phyloP scores from a whole-genome alignment of 2,797 vertebrate species.

The Taenioides sp. region DNA sequence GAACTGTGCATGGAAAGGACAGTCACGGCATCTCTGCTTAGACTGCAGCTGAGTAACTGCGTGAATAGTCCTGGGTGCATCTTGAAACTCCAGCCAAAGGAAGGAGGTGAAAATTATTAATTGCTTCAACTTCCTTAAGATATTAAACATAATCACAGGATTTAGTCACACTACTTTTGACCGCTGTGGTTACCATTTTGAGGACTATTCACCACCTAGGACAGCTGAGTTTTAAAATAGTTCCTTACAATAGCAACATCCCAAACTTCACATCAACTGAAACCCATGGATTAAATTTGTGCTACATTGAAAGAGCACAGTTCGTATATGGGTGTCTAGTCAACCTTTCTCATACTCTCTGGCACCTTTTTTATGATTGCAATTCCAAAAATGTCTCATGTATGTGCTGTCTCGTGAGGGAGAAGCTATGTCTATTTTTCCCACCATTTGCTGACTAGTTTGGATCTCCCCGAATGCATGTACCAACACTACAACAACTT shows the following conservation, averaged over 20 bases:
- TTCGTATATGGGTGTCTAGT: constrained; percentile 27
- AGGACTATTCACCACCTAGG: not conserved
- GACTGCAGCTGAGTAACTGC: no score
- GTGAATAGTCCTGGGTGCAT: not conserved
- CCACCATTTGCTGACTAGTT: constrained; percentile 18
- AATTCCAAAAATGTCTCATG: constrained; percentile 66
- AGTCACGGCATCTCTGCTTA: not conserved
- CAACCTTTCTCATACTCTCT: constrained; percentile 61
- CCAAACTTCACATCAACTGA: not conserved
- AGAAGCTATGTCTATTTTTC: constrained; percentile 26
- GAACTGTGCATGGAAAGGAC: not conserved
- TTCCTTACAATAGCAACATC: not conserved
- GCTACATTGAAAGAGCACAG: not conserved
- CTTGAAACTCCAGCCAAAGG: no score
- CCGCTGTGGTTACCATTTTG: not conserved
- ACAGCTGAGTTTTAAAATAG: not conserved
- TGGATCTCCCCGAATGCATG: constrained; percentile 25
- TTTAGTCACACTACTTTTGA: not conserved
- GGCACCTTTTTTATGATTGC: constrained; percentile 51
- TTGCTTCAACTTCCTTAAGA: not conserved
- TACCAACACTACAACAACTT: constrained; percentile 38
- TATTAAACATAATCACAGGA: not conserved
- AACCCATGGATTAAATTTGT: not conserved
- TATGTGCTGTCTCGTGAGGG: constrained; percentile 52
- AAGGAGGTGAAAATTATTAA: no score